Evolutionary conservation across 2,113 vertebrate species (phyloP), one percentile per base, ranked within the genome.

Genomic region (Meles meles): DNA sequence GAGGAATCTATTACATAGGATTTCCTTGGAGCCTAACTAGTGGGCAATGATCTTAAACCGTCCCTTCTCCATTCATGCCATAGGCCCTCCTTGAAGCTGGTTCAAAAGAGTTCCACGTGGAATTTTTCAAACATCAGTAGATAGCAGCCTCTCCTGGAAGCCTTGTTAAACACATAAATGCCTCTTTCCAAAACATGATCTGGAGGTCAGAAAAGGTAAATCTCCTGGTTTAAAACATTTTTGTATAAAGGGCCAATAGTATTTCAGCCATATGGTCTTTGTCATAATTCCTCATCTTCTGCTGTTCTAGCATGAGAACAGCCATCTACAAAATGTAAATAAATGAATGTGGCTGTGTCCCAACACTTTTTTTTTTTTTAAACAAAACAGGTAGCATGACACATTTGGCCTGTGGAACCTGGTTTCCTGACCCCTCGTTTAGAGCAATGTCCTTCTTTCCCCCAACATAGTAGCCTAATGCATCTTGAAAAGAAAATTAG

Each of bases 401-500:
- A 61, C n/a, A 88, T 92, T 90, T 93, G 59, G 25, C 25, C 42
- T 11, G 21, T 88, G 55, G 61, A 27, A 65, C 25, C 18, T 52
- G 29, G 37, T 67, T 93, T 91, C 9, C 42, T 96, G 72, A 94
- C 42, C 34, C 27, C 18, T 74, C 2, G 3, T 93, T 93, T 65
- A 86, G 39, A 88, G 13, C 25, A 79, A 34, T 34, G 18, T 57
- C 42, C 52, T 89, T 85, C 11, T 9, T 93, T 81, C 86, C 31
- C 21, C 42, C 17, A 94, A 49, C 52, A 49, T 49, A 47, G 18
- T 94, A 37, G 23, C 72, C 31, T 93, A 37, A 81, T 83, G 25
- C 4, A n/a, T 82, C 37, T 86, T 93, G 63, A 86, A 89, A 42
- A 94, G 20, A 90, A 71, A 94, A 74, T 93, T 63, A 92, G 69